These are phyloP conservation scores for Odontocolon sp. DNA, from an alignment of 2,888 invertebrate genomes.

Conservation along the genomic window DNA sequence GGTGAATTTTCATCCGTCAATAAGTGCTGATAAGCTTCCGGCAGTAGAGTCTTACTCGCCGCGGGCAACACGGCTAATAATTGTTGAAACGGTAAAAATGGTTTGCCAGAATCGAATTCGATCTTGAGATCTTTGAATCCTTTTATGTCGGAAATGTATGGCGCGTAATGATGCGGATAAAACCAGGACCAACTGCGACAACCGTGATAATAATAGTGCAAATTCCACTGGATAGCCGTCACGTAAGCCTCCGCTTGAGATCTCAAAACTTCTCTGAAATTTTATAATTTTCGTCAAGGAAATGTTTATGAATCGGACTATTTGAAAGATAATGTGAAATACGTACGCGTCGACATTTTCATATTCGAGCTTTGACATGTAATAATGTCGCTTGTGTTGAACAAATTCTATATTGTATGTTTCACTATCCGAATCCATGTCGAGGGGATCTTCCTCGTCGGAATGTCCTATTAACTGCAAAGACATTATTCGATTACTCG, in stretches of 20 bases:
- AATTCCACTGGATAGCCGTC: conserved; percentile 97
- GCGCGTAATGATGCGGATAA: conserved; percentile 98
- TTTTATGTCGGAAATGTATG: conserved; percentile 96
- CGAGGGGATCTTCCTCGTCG: conserved; percentile 68
- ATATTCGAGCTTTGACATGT: conserved; percentile 93
- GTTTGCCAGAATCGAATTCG: conserved; percentile 91
- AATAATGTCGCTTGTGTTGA: conserved; percentile 94
- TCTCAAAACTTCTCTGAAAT: conserved; percentile 87
- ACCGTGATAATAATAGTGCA: conserved; percentile 98
- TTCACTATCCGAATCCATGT: conserved; percentile 75
- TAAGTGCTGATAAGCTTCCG: conserved; percentile 88
- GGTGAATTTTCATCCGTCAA: conserved; percentile 91
- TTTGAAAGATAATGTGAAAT: not conserved
- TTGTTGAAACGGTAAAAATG: conserved; percentile 97
- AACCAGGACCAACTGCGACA: conserved; percentile 99
- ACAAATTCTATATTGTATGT: conserved; percentile 88
- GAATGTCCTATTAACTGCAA: conserved; percentile 58
- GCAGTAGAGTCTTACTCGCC: conserved; percentile 90
- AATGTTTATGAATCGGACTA: not conserved
- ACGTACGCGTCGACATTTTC: conserved; percentile 84
- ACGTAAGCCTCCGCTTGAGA: conserved; percentile 95
- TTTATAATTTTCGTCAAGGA: conserved; percentile 48
- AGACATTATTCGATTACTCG: too few relatives aligned
- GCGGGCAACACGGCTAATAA: conserved; percentile 93
- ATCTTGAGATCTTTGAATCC: conserved; percentile 90